Conservation (phyloP, 2,888 invertebrate genomes). For the Eutolmus rufibarbis region DNA sequence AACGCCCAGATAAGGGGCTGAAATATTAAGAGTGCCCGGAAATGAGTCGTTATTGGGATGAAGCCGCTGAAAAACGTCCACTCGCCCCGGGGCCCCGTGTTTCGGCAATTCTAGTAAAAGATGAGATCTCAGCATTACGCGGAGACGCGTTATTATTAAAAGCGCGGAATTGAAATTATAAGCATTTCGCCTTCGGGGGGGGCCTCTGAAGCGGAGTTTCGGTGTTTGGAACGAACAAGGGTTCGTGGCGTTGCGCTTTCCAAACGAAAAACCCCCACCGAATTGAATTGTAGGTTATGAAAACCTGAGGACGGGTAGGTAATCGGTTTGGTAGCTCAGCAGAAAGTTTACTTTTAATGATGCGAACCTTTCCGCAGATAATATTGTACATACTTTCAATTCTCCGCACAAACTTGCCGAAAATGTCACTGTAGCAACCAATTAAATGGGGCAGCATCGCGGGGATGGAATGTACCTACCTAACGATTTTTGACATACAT, state of each 20-base stretch:
- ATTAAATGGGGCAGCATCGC: not conserved
- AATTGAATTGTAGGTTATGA: not conserved
- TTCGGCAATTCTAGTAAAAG: not conserved
- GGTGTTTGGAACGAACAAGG: not conserved
- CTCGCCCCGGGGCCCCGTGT: not conserved
- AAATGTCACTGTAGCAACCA: not conserved
- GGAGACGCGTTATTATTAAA: not conserved
- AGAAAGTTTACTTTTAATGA: not conserved
- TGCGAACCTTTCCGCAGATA: not conserved
- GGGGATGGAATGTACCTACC: no score
- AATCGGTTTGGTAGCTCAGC: not conserved
- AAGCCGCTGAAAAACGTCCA: not conserved
- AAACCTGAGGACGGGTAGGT: not conserved
- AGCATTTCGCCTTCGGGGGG: not conserved
- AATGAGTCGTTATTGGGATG: conserved; percentile 7
- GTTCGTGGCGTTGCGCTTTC: not conserved
- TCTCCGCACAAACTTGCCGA: not conserved
- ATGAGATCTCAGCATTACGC: not conserved
- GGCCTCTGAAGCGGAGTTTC: not conserved
- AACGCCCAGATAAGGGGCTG: not conserved
- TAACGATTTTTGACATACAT: not conserved
- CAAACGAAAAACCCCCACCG: not conserved
- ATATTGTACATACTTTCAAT: not conserved
- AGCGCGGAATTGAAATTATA: not conserved
- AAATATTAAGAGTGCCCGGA: not conserved